Percentiles rank a stretch among this genome's conserved stretches.
phyloP scores from a whole-genome alignment of 2,113 vertebrate genomes.

The Gymnarchus niloticus region DNA sequence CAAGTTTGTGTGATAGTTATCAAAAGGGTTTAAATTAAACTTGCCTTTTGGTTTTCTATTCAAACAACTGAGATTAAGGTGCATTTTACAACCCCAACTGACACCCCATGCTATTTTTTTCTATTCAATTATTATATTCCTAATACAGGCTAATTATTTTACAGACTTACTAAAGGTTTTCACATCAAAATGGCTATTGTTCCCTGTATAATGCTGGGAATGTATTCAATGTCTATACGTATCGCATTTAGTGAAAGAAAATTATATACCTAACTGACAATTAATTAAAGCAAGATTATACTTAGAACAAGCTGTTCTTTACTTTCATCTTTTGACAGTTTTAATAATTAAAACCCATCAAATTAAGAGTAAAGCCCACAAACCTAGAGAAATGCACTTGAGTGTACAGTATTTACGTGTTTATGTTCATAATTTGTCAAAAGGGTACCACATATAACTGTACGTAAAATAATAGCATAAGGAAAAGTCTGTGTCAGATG shows the following conservation, averaged over 20 bases:
- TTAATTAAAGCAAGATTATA: not conserved
- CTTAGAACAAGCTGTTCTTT: not conserved
- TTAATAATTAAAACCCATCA: conserved; percentile 14
- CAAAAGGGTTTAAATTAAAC: not conserved
- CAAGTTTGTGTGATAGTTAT: not conserved
- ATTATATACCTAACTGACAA: not conserved
- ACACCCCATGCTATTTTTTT: not conserved
- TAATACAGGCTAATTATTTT: conserved; percentile 6
- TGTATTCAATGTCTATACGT: not conserved
- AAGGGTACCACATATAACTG: not conserved
- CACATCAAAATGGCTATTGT: conserved; percentile 10
- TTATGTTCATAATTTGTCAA: not conserved
- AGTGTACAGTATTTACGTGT: not conserved
- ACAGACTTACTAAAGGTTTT: conserved; percentile 5
- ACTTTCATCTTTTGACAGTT: not conserved
- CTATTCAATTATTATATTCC: conserved; percentile 11
- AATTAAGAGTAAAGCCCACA: not conserved
- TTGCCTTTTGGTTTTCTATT: not conserved
- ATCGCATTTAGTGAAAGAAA: not conserved
- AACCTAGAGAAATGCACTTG: not conserved
- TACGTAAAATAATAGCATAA: not conserved
- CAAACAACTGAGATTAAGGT: not conserved
- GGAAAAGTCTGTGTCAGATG: not conserved
- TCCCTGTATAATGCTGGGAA: not conserved
- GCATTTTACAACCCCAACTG: not conserved